Conservation (phyloP, 2,113 vertebrate species). For the Sialia sialis region DNA sequence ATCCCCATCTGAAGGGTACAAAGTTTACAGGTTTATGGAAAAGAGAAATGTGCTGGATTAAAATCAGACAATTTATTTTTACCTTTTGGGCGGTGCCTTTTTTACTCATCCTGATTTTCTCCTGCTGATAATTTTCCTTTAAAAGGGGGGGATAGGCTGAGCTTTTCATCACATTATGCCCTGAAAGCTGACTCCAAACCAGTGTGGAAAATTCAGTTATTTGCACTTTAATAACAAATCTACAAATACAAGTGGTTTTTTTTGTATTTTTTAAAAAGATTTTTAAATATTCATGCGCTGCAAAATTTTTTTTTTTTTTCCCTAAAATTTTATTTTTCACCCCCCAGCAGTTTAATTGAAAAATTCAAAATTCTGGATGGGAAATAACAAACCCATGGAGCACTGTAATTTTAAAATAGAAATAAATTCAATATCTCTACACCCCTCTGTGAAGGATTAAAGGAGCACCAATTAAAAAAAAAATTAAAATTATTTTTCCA, state of each 20-base stretch:
- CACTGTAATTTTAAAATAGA: background rate
- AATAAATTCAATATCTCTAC: background rate
- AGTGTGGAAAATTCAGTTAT: constrained; percentile 90
- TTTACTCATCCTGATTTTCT: constrained; percentile 95
- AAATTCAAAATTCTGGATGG: constrained; percentile 16
- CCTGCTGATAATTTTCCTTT: constrained; percentile 95
- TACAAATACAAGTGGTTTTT: constrained; percentile 69
- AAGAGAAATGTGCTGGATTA: constrained; percentile 89
- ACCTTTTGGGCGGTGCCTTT: constrained; percentile 93
- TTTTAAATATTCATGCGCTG: constrained; percentile 72
- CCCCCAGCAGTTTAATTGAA: constrained; percentile 72
- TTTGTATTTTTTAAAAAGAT: constrained; percentile 18
- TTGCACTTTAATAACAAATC: constrained; percentile 78
- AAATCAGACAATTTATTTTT: constrained; percentile 99
- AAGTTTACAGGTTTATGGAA: constrained; percentile 86
- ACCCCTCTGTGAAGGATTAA: background rate
- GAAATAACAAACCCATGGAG: background rate
- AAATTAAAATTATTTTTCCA: no score
- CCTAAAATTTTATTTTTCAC: constrained; percentile 74
- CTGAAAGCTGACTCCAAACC: constrained; percentile 97
- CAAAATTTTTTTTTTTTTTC: background rate
- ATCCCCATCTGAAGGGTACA: constrained; percentile 70
- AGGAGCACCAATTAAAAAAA: no score
- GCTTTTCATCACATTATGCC: constrained; percentile 93
- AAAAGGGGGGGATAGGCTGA: constrained; percentile 83